Conservation (phyloP, 1,140 invertebrate genomes). For the Pachypeltis micranthus region DNA sequence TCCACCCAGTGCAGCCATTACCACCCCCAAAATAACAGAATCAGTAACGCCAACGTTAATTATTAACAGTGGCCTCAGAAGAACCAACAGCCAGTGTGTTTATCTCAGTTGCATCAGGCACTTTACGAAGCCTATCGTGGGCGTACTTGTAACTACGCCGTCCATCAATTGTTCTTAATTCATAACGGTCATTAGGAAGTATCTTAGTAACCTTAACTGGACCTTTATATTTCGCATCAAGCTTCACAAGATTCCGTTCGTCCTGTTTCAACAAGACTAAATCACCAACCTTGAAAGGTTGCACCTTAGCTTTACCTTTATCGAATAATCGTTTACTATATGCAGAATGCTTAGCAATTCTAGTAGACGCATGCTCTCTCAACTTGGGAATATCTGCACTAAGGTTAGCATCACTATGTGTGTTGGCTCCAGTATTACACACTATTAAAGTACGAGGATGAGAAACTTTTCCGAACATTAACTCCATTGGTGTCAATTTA, state of each 20-base stretch:
- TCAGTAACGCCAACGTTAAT: background rate
- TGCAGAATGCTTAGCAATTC: background rate
- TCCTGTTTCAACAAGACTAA: background rate
- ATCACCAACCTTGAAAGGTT: conserved; percentile 8
- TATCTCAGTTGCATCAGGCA: conserved; percentile 7
- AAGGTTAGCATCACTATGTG: background rate
- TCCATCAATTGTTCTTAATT: background rate
- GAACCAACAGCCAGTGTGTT: background rate
- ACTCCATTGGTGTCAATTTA: background rate
- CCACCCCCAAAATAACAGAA: background rate
- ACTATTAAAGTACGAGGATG: background rate
- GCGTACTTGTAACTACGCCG: background rate
- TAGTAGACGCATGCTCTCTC: background rate
- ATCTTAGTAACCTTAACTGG: conserved; percentile 2
- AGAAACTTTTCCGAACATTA: background rate
- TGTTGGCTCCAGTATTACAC: background rate
- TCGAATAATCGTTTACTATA: background rate
- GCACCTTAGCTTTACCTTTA: conserved; percentile 4
- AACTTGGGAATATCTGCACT: background rate
- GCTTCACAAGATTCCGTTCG: background rate
- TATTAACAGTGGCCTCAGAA: background rate
- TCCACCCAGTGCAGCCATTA: background rate
- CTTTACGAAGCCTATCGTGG: conserved; percentile 1
- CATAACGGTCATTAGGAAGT: background rate
- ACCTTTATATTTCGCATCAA: background rate